Base-by-base conservation (phyloP, 1,140 invertebrate genomes). In the Trachymyrmex cornetzi region DNA sequence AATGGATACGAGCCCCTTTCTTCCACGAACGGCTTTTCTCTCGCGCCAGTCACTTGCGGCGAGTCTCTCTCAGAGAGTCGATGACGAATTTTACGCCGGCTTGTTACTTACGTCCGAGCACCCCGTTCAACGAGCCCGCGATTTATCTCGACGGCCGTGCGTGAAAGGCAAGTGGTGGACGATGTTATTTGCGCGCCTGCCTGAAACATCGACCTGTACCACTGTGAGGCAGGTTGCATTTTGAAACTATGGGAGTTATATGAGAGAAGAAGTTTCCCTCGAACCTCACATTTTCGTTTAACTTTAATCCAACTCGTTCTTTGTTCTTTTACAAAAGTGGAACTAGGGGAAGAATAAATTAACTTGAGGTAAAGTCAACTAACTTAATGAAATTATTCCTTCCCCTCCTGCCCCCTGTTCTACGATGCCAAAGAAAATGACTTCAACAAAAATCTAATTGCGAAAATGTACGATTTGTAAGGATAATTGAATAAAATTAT, bases 71-170 rank as follows among this genome's bases (percentile, higher is more conserved):
- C 27, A 1, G 77, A 53, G 77, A 84, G 19, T 30, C 69, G 38
- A 27, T 74, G 69, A 75, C 69, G 80, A 84, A 75, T 84, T 84
- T 84, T 84, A 84, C 24, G 44, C 30, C 66, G n/a, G 30, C 64
- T 84, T 63, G 80, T 84, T 84, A 84, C 80, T 84, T 84, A 84
- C 80, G 55, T 84, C 48, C 77, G 77, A 55, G 77, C 27, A 55
- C 63, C 63, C 22, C 48, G 77, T 55, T 67, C 38, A 74, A 77
- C 57, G 55, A 71, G n/a, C 24, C 16, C 1, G 69, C 80, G 85
- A 88, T 81, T 88, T 88, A 88, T 88, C 34, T 48, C 69, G 38
- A 7, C 55, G 69, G 69, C 27, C 55, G 80, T 48, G 69, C 69
- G 38, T 61, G 80, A 84, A 48, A 38, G 55, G 38, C 24, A 34